phyloP scores from a whole-genome alignment of 1,140 invertebrate genomes.

The Lasioglossum baleicum region DNA sequence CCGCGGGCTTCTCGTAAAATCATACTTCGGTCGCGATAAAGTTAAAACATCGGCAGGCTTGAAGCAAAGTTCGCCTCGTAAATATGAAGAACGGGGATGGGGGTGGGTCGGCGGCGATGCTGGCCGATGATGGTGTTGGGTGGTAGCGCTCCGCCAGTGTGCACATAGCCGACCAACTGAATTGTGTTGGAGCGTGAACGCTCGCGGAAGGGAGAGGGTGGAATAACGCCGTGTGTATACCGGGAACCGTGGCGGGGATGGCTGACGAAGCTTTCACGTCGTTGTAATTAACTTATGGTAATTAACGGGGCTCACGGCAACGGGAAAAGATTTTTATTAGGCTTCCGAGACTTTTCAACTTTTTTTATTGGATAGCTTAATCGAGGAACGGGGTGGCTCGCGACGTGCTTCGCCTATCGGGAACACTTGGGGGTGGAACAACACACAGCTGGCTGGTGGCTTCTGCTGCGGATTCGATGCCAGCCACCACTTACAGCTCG shows the following conservation, averaged over 20 bases:
- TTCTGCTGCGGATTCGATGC: neutral
- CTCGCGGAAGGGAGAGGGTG: neutral
- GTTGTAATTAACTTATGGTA: constrained; percentile 55
- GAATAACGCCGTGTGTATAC: neutral
- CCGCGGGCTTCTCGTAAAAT: constrained; percentile 76
- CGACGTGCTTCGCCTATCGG: constrained; percentile 4
- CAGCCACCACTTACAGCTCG: neutral
- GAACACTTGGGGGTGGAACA: neutral
- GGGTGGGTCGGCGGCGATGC: neutral
- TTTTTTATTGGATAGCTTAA: constrained; percentile 36
- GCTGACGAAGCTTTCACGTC: constrained; percentile 34
- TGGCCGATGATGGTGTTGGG: constrained; percentile 7
- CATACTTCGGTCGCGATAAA: constrained; percentile 77
- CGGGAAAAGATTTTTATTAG: constrained; percentile 45
- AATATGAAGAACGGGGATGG: constrained; percentile 59
- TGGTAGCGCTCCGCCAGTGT: constrained; percentile 6
- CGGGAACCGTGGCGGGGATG: neutral
- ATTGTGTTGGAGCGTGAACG: neutral
- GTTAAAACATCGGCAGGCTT: constrained; percentile 75
- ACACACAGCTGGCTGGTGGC: neutral
- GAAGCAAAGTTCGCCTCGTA: constrained; percentile 76
- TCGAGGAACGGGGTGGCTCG: constrained; percentile 1
- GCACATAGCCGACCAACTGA: neutral
- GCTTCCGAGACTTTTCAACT: constrained; percentile 38
- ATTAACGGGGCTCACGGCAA: constrained; percentile 43